phyloP scores from a whole-genome alignment of 2,797 vertebrate species.

The Crypturellus tataupa region DNA sequence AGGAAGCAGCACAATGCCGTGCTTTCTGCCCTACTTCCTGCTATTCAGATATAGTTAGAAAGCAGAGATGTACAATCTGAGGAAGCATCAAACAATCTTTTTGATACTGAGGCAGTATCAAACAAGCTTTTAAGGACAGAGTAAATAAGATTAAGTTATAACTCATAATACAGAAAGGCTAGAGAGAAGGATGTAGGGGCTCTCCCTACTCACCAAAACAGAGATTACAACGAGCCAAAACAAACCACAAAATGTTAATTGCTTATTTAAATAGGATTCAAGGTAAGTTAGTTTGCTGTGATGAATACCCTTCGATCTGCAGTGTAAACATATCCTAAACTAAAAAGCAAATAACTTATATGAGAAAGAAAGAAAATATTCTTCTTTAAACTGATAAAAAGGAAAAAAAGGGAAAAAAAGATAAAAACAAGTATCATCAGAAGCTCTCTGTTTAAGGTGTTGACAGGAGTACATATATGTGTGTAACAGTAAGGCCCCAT shows the following conservation, averaged over 20 bases:
- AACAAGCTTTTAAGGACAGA: background rate
- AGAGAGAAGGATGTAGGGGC: background rate
- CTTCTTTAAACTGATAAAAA: background rate
- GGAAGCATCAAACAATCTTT: background rate
- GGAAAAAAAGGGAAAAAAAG: too few species aligned
- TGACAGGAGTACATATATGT: background rate
- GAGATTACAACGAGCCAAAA: background rate
- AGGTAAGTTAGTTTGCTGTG: background rate
- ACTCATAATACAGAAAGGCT: background rate
- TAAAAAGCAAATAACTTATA: background rate
- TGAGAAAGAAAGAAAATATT: background rate
- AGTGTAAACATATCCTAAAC: background rate
- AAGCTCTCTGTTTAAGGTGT: background rate
- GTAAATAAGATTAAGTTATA: background rate
- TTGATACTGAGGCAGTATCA: background rate
- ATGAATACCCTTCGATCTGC: background rate
- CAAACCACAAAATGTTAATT: background rate
- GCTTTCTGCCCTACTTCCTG: background rate
- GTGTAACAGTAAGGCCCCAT: background rate
- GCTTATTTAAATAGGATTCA: background rate
- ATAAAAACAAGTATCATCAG: background rate
- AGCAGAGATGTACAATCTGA: background rate
- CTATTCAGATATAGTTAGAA: background rate
- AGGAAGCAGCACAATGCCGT: background rate
- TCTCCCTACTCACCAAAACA: background rate